phyloP scores from a whole-genome alignment of 1,140 invertebrate species.

The Pseudomyrmex flavicornis region DNA sequence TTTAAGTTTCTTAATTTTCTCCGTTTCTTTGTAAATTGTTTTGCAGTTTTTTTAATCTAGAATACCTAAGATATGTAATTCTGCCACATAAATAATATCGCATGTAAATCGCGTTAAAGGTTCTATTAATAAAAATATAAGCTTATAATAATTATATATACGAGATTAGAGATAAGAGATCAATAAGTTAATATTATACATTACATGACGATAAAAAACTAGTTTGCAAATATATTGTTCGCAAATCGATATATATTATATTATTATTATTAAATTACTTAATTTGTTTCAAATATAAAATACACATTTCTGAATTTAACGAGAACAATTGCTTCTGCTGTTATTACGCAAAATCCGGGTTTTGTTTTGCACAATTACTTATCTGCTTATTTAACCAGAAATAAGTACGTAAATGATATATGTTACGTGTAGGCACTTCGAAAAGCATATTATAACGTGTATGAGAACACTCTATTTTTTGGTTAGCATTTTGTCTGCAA shows the following conservation, averaged over 20 bases:
- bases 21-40: neutral
- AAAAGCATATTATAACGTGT: slow-evolving; percentile 46
- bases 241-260: slow-evolving; percentile 12
- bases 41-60: slow-evolving; percentile 4
- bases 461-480: slow-evolving; percentile 48
- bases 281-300: neutral
- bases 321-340: neutral
- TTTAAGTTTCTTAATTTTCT: no score
- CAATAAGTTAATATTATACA: neutral
- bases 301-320: neutral
- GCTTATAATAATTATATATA: slow-evolving; percentile 10
- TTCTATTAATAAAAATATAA: slow-evolving; percentile 17
- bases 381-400: slow-evolving; percentile 15
- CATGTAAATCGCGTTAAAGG: neutral
- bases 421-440: slow-evolving; percentile 41
- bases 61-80: neutral
- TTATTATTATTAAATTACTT: neutral
- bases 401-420: slow-evolving; percentile 40
- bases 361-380: neutral
- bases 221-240: neutral
- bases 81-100: slow-evolving; percentile 1
- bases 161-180: slow-evolving; percentile 24
- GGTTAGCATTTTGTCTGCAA: slow-evolving; percentile 29
- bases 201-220: slow-evolving; percentile 29
- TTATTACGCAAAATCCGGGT: neutral